These are phyloP conservation scores for Drosophila prolongata DNA, from an alignment of 2,888 invertebrate species.

Conservation along the genomic window DNA sequence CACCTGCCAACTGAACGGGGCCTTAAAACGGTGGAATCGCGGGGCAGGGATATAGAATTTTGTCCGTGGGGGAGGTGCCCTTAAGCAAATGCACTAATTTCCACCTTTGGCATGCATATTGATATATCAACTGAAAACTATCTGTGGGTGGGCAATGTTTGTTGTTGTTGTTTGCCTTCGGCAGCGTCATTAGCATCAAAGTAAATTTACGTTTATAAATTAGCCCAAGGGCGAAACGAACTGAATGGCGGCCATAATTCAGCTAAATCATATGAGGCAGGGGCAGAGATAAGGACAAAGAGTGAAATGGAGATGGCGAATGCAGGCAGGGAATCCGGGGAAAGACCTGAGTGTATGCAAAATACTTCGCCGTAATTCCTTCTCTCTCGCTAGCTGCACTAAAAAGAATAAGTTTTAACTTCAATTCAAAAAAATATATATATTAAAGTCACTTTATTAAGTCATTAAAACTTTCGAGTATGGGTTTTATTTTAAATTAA, in stretches of 20 bases:
- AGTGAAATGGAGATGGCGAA: background rate
- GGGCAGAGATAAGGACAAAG: conserved; percentile 9
- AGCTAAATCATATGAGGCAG: conserved; percentile 32
- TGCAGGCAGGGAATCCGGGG: background rate
- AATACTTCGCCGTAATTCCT: conserved; percentile 62
- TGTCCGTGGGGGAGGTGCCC: conserved; percentile 13
- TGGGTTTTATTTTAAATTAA: too few species aligned
- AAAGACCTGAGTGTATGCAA: conserved; percentile 56
- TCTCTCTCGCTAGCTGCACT: conserved; percentile 34
- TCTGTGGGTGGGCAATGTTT: conserved; percentile 35
- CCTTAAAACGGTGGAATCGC: conserved; percentile 22
- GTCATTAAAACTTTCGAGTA: too few species aligned
- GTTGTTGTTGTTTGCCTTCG: conserved; percentile 43
- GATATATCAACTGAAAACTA: conserved; percentile 56
- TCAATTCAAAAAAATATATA: too few species aligned
- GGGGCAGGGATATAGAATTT: background rate
- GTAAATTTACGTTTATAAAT: conserved; percentile 60
- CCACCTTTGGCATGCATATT: conserved; percentile 48
- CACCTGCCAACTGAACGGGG: conserved; percentile 47
- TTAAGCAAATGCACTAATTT: conserved; percentile 59
- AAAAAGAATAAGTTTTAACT: background rate
- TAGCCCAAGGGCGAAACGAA: conserved; percentile 34
- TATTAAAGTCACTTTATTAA: too few species aligned
- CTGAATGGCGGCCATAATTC: conserved; percentile 40
- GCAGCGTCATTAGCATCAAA: conserved; percentile 67